Conservation (phyloP, 2,888 invertebrate genomes). For the Tetrapedia diversipes region DNA sequence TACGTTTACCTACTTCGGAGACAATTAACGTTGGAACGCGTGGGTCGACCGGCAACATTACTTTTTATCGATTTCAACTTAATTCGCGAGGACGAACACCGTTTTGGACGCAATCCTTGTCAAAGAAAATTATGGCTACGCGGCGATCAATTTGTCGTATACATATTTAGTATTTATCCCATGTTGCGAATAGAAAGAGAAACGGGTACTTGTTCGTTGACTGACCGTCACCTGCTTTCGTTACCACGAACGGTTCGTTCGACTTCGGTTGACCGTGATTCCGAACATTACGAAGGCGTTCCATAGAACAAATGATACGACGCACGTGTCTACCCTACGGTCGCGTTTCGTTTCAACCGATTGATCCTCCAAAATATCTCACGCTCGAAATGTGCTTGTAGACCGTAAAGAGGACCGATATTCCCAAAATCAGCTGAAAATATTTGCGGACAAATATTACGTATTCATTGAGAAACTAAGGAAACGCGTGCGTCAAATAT, state of each 20-base stretch:
- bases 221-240: slow-evolving; percentile 23
- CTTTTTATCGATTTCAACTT: neutral
- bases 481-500: neutral
- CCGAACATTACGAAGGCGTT: neutral
- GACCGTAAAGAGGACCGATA: fast-evolving
- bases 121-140: neutral
- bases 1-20: neutral
- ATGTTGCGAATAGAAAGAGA: neutral
- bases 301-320: neutral
- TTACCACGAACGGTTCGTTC: neutral
- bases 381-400: neutral
- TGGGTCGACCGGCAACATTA: neutral
- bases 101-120: neutral
- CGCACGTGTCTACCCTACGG: neutral
- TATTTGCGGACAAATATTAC: too few relatives aligned
- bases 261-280: neutral
- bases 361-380: neutral
- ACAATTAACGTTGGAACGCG: neutral
- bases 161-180: too few relatives aligned
- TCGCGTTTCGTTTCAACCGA: fast-evolving
- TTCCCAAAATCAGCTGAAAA: neutral
- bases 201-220: slow-evolving; percentile 27
- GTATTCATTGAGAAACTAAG: neutral
- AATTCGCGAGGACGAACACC: neutral
- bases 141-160: neutral